Conservation (phyloP, 1,140 invertebrate genomes). For the Trinorchestia longiramus region DNA sequence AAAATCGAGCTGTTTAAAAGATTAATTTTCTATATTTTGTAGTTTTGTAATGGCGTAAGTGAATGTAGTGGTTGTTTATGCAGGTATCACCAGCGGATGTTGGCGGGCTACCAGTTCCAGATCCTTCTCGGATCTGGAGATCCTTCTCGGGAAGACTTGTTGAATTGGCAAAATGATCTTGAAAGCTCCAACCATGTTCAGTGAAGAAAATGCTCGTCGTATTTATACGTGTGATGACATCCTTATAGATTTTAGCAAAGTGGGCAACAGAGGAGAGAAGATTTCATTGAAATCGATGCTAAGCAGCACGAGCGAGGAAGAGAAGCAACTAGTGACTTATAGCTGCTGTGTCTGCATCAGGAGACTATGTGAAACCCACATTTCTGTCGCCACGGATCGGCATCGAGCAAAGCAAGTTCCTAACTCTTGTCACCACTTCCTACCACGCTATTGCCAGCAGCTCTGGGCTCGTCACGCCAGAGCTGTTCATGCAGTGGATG, state of each 20-base stretch:
- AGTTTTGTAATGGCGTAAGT: neutral
- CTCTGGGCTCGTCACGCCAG: conserved; percentile 9
- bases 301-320: conserved; percentile 4
- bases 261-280: conserved; percentile 44
- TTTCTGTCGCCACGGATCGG: neutral
- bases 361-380: conserved; percentile 9
- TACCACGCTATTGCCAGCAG: conserved; percentile 18
- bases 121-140: neutral
- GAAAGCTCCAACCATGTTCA: neutral
- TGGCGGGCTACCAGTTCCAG: neutral
- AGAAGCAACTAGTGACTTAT: conserved; percentile 43
- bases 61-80: neutral
- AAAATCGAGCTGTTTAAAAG: neutral
- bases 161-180: conserved; percentile 18
- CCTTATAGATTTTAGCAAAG: conserved; percentile 41
- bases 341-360: conserved; percentile 43
- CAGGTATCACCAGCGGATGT: conserved; percentile 21
- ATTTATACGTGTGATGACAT: conserved; percentile 52
- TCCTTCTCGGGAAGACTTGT: neutral
- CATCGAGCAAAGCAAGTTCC: neutral
- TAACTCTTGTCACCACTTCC: neutral
- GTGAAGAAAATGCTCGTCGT: conserved; percentile 42
- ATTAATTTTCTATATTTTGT: neutral
- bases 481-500: conserved; percentile 31
- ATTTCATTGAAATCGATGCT: conserved; percentile 6